Evolutionary conservation across 2,113 vertebrate species (phyloP).

Genomic region (Stomatorhinus ivindoensis): DNA sequence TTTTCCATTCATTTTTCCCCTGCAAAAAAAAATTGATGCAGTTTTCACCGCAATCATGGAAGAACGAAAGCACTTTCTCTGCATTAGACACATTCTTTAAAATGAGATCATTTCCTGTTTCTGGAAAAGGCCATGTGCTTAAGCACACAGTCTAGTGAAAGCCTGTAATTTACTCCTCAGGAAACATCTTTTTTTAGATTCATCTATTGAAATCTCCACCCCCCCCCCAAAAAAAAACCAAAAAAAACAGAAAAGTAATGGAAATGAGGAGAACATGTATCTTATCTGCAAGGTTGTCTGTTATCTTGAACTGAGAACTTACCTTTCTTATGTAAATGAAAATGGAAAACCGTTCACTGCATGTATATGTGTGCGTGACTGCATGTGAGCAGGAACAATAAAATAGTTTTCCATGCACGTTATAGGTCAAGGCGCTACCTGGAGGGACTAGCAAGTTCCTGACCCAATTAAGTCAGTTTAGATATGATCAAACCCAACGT

Average conservation of each 20-base stretch:
- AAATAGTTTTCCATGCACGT: not conserved
- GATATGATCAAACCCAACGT: slow-evolving; percentile 56
- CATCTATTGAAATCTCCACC: not conserved
- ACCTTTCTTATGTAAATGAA: not conserved
- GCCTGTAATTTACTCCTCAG: slow-evolving; percentile 2
- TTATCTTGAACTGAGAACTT: slow-evolving; percentile 7
- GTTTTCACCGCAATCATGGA: not conserved
- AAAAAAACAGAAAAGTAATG: not conserved
- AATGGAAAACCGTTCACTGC: not conserved
- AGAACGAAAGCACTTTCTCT: not conserved
- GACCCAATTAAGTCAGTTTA: slow-evolving; percentile 56
- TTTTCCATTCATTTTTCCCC: not conserved
- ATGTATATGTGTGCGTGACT: slow-evolving; percentile 9
- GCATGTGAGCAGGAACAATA: not conserved
- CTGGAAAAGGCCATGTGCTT: not conserved
- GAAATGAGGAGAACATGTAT: not conserved
- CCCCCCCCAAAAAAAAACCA: not conserved
- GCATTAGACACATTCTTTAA: not conserved
- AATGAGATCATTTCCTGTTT: slow-evolving; percentile 13
- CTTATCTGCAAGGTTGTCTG: not conserved
- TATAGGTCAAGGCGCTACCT: slow-evolving; percentile 13
- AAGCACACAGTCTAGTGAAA: slow-evolving; percentile 1
- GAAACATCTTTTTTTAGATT: slow-evolving; percentile 12
- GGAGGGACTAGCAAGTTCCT: slow-evolving; percentile 19
- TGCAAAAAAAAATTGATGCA: not conserved